Conservation (phyloP, 1,140 invertebrate species). For the Papilio xuthus region DNA sequence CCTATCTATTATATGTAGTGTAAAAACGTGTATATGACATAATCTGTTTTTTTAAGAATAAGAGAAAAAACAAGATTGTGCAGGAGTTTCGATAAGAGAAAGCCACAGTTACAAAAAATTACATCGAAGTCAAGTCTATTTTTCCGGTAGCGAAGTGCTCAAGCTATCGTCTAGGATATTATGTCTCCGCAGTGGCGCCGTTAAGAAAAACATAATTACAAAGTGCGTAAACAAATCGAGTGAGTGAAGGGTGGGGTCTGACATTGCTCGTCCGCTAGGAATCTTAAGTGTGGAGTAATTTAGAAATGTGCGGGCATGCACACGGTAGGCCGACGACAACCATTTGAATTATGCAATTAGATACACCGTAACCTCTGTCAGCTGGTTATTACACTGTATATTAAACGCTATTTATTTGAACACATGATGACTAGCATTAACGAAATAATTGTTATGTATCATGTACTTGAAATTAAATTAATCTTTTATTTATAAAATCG, state of each 20-base stretch:
- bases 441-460: background rate
- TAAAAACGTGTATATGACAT: too few species aligned
- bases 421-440: background rate
- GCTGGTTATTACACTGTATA: background rate
- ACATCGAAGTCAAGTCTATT: constrained; percentile 22
- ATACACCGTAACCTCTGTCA: constrained; percentile 25
- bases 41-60: too few species aligned
- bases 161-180: constrained; percentile 40
- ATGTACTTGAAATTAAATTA: too few species aligned
- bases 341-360: constrained; percentile 44
- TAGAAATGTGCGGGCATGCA: constrained; percentile 57
- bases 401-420: background rate
- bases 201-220: constrained; percentile 65
- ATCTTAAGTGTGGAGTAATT: constrained; percentile 70
- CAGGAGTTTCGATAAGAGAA: too few species aligned
- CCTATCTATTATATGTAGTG: too few species aligned
- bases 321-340: constrained; percentile 49
- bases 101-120: background rate
- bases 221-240: constrained; percentile 65
- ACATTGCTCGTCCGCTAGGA: constrained; percentile 63
- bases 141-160: constrained; percentile 41
- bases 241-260: constrained; percentile 52
- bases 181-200: constrained; percentile 51
- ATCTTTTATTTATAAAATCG: too few species aligned
- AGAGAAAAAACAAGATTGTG: too few species aligned